These are phyloP conservation scores for Drosophila asahinai DNA, from an alignment of 1,140 invertebrate genomes.

Conservation along the genomic window DNA sequence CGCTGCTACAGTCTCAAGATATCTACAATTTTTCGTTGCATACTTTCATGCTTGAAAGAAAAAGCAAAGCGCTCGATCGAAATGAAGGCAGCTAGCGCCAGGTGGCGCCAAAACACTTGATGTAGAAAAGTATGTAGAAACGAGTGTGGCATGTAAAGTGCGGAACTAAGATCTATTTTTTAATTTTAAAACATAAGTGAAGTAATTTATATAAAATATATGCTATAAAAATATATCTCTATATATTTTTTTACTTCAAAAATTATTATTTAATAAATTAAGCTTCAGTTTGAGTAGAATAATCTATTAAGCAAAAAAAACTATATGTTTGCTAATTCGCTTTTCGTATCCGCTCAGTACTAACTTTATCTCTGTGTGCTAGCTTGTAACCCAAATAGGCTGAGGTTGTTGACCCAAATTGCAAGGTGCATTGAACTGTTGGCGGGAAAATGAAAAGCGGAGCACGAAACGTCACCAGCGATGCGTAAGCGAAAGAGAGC, in stretches of 20 bases:
- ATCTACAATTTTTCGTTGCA: slow-evolving; percentile 35
- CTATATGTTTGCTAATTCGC: neutral
- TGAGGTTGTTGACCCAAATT: slow-evolving; percentile 83
- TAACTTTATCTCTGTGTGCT: neutral
- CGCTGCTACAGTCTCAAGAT: slow-evolving; percentile 3
- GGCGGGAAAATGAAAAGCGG: slow-evolving; percentile 36
- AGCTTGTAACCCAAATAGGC: slow-evolving; percentile 64
- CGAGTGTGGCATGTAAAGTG: neutral
- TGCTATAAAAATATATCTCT: too few species aligned
- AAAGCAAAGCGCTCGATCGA: slow-evolving; percentile 23
- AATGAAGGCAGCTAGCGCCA: neutral
- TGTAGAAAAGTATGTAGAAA: slow-evolving; percentile 18
- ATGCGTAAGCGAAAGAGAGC: slow-evolving; percentile 32
- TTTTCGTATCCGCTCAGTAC: neutral
- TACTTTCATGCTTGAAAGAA: slow-evolving; percentile 58
- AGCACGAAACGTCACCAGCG: slow-evolving; percentile 31
- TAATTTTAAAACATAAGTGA: neutral
- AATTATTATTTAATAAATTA: too few species aligned
- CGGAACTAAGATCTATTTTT: neutral
- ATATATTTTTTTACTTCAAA: too few species aligned
- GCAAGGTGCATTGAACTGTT: slow-evolving; percentile 82
- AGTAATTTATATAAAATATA: neutral
- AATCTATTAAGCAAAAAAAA: too few species aligned
- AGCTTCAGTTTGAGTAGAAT: too few species aligned
- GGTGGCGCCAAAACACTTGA: slow-evolving; percentile 5